These are phyloP conservation scores for Octomys mimax DNA, from an alignment of 2,797 vertebrate species.

Conservation along the genomic window DNA sequence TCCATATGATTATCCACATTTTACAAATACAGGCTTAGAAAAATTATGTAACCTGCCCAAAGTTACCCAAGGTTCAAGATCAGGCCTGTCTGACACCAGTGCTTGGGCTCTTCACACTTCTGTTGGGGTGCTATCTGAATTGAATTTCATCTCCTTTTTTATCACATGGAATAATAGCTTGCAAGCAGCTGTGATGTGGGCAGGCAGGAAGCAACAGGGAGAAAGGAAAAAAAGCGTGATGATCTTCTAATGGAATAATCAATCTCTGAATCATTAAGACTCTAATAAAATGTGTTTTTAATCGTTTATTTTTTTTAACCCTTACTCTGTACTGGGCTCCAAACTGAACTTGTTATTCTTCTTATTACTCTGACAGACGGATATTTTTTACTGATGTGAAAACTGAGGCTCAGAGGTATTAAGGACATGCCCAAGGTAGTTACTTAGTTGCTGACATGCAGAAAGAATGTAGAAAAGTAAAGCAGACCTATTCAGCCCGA, in stretches of 20 bases:
- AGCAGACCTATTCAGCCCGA: background rate
- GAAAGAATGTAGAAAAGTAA: background rate
- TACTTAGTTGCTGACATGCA: background rate
- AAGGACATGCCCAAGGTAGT: background rate
- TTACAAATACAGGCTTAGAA: background rate
- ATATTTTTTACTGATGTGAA: background rate
- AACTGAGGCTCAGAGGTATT: background rate
- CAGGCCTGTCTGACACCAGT: background rate
- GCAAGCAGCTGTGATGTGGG: slow-evolving; percentile 82
- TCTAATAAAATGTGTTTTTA: slow-evolving; percentile 76
- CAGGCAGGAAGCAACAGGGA: slow-evolving; percentile 79
- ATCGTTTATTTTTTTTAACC: slow-evolving; percentile 72
- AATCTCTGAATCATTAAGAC: slow-evolving; percentile 82
- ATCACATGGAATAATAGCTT: slow-evolving; percentile 70
- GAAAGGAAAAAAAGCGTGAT: slow-evolving; percentile 63
- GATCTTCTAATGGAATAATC: slow-evolving; percentile 79
- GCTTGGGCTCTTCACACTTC: background rate
- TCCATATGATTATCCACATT: background rate
- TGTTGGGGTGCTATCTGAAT: slow-evolving; percentile 13
- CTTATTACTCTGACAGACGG: background rate
- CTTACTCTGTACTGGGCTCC: slow-evolving; percentile 25
- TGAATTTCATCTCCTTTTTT: slow-evolving; percentile 74
- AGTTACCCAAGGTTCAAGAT: background rate
- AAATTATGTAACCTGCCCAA: background rate
- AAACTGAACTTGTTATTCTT: background rate